Percentiles rank a stretch among this genome's conserved stretches.
Evolutionary conservation across 2,113 vertebrate genomes (phyloP).

Genomic region (Lamprotornis superbus): DNA sequence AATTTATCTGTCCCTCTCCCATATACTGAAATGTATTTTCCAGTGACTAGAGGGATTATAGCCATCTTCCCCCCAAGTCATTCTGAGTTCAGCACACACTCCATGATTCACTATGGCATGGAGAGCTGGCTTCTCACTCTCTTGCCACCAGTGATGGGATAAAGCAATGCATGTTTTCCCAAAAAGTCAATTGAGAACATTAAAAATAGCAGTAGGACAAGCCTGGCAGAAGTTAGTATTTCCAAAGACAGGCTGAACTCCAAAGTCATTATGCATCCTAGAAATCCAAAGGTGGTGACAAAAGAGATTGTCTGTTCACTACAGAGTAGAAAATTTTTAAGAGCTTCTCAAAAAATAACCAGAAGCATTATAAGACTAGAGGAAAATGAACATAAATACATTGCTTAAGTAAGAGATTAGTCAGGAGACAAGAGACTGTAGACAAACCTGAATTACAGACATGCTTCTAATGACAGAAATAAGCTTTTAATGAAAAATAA

Average conservation of each 20-base stretch:
- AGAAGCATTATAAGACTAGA: background rate
- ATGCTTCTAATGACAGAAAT: background rate
- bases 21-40: background rate
- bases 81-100: background rate
- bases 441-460: background rate
- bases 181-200: background rate
- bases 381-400: background rate
- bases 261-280: background rate
- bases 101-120: background rate
- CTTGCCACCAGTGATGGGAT: background rate
- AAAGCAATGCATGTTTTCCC: background rate
- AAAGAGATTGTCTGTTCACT: background rate
- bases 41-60: background rate
- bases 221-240: background rate
- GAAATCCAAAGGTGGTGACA: background rate
- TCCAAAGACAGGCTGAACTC: background rate
- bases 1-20: background rate
- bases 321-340: background rate
- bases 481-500: conserved; percentile 20
- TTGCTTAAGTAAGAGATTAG: conserved; percentile 41
- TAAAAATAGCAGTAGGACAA: background rate
- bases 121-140: background rate
- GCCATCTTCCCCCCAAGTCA: background rate
- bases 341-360: background rate
- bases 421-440: background rate